Evolutionary conservation across 1,140 invertebrate species (phyloP).

Genomic region (Drosophila truncata): DNA sequence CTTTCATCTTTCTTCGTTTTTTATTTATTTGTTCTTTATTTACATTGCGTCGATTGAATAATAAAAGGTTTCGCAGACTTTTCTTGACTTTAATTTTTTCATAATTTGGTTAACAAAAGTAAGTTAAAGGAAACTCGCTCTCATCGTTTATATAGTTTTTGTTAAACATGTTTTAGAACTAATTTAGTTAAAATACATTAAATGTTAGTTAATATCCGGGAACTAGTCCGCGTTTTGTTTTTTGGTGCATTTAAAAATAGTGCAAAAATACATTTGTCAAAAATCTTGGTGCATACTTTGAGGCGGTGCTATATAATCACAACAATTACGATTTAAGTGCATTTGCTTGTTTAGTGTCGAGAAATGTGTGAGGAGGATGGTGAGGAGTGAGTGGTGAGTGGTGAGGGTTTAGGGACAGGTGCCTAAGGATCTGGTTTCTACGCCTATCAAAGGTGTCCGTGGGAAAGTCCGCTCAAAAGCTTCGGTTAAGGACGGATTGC

Average conservation of each 20-base stretch:
- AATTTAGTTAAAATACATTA: conserved; percentile 61
- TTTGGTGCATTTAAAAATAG: conserved; percentile 76
- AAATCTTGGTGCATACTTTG: conserved; percentile 79
- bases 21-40: conserved; percentile 54
- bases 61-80: conserved; percentile 63
- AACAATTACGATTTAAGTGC: conserved; percentile 83
- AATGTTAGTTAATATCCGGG: conserved; percentile 31
- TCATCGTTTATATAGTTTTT: conserved; percentile 23
- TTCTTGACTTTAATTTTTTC: conserved; percentile 32
- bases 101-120: conserved; percentile 38
- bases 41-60: conserved; percentile 69
- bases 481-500: conserved; percentile 80
- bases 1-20: too few relatives aligned
- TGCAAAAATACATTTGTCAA: conserved; percentile 81
- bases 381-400: neutral
- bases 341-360: conserved; percentile 51
- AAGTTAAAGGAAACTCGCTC: conserved; percentile 38
- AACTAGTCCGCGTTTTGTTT: conserved; percentile 13
- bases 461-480: conserved; percentile 70
- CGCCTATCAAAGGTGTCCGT: conserved; percentile 8
- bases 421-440: conserved; percentile 1
- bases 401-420: neutral
- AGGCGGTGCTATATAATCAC: conserved; percentile 82
- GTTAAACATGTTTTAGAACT: conserved; percentile 23
- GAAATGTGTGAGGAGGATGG: too few relatives aligned